Base-by-base conservation (phyloP, 1,140 invertebrate species). In the Globodera ellingtonae region DNA sequence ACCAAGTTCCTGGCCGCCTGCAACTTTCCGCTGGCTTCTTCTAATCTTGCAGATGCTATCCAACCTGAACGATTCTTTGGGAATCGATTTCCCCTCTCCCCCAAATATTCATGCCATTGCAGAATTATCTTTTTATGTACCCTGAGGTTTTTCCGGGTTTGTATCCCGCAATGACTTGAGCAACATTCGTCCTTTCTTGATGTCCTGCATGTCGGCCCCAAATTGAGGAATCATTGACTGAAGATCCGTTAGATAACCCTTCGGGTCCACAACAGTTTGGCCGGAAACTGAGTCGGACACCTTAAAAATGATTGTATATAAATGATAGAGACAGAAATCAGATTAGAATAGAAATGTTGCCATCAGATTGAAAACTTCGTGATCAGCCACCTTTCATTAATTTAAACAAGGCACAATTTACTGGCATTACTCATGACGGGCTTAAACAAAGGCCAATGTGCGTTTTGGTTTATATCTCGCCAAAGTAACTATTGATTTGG, bases 191-290 rank as follows among this genome's bases (percentile, higher is more conserved):
- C 96, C 97, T 90, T 99, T 99, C 89, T 99, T 99, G 6, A 99
- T 97, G 89, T 99, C 97, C 90, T 96, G 97, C 48, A 99, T 98
- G 90, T 99, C 97, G 10, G 96, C 96, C 8, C 96, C 96, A 90
- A 98, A 96, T 21, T 95, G 95, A 0, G 97, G 97, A 84, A 99
- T 95, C 95, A 99, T 98, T 62, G 95, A 97, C 89, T 99, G 96
- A 50, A 99, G 91, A 91, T 99, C 97, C 6, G 98, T 99, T 9
- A 99, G 91, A 89, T 99, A 99, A 13, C 97, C 97, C 91, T 99
- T 99, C 0, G 98, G 97, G 92, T 99, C 98, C 3, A 99, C 96
- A 0, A 99, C 97, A 24, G 98, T 99, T 91, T 99, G 98, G 6
- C 98, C 98, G 48, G 94, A 94, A 1, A 99, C 97, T 8, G 97